phyloP scores from a whole-genome alignment of 2,113 vertebrate species.

The Xyrauchen texanus region DNA sequence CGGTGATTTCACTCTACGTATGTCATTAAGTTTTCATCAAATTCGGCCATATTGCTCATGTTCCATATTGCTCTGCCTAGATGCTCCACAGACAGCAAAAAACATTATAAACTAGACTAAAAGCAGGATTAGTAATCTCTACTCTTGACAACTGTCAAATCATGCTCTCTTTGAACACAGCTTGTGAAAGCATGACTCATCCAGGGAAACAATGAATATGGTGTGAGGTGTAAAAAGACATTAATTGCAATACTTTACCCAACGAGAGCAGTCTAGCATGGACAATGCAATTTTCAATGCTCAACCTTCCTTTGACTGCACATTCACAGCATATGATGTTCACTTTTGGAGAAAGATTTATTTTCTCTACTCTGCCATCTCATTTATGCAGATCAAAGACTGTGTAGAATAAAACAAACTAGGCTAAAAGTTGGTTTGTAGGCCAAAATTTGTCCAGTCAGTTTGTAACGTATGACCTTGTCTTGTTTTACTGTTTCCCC shows the following conservation, averaged over 20 bases:
- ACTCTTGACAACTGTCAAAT: background rate
- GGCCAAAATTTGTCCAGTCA: too few relatives aligned
- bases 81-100: background rate
- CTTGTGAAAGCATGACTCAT: background rate
- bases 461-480: too few relatives aligned
- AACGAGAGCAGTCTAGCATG: background rate
- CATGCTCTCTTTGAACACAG: background rate
- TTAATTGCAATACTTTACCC: constrained; percentile 11
- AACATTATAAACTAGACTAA: background rate
- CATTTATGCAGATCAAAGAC: background rate
- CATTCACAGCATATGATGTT: background rate
- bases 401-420: constrained; percentile 7
- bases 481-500: too few relatives aligned
- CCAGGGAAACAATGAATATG: background rate
- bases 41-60: background rate
- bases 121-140: background rate
- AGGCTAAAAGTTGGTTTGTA: background rate
- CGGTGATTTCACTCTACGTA: background rate
- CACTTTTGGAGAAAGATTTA: background rate
- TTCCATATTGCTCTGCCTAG: background rate
- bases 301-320: constrained; percentile 15
- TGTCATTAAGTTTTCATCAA: background rate
- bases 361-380: background rate
- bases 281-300: background rate
- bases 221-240: constrained; percentile 14